Base-by-base conservation (phyloP, 2,888 invertebrate genomes). In the Junonia oenone region DNA sequence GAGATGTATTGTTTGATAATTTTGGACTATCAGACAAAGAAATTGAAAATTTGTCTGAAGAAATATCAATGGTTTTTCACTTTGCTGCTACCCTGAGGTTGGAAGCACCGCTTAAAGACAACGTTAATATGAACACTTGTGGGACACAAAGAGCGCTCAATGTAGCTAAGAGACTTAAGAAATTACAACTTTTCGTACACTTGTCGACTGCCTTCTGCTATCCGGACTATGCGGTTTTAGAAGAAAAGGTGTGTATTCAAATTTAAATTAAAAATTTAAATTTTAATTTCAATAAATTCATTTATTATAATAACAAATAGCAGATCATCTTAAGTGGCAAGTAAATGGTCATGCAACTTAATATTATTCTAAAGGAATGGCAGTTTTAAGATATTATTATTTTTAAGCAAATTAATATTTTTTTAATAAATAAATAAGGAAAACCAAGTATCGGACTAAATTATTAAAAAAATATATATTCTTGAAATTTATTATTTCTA, bases 141-240 rank as follows among this genome's bases (percentile, higher is more conserved):
- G 98, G 97, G 27, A 98, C 98, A 0, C 91, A 93, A 61, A 92
- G 95, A 65, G 90, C 96, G 11, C 78, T 99, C 37, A 92, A 95
- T 33, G 83, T 99, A 6, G 94, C 95, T 59, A 95, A 93, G 72
- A 86, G 92, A 62, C 94, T 98, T 80, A 93, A 93, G 63, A 92
- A 95, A 6, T 85, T 99, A 35, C 87, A 91, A 66, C 91, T 93
- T 0, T 94, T 98, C 59, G 92, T 98, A 0, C 98, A 99, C 78
- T 91, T 98, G 11, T 98, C 98, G 9, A 99, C 99, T 0, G 98
- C 99, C 0, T 99, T 98, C 78, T 98, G 98, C 75, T 98, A 99
- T 73, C 97, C 98, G 63, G 98, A 99, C 75, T 92, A 95, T 49
- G 78, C 81, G 64, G 68, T 82, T 48, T 69, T 90, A 53, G 79